phyloP scores from a whole-genome alignment of 2,888 invertebrate genomes.

The Esperia sulphurella region DNA sequence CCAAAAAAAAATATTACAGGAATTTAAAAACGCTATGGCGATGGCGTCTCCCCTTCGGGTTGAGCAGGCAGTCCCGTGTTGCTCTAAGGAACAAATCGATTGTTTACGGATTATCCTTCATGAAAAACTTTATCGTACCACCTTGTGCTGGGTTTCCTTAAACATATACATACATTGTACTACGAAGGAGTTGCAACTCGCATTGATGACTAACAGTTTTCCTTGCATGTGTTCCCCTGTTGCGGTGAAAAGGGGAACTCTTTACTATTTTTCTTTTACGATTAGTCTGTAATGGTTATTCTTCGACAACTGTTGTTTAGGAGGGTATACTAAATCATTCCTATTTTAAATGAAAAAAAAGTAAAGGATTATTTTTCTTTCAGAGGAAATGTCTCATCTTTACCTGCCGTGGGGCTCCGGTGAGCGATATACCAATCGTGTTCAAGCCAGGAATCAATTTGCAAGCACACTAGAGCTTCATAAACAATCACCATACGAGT shows the following conservation, averaged over 20 bases:
- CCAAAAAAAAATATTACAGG: too few species aligned
- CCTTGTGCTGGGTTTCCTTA: slow-evolving; percentile 15
- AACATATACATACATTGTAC: too few species aligned
- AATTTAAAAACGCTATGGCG: too few species aligned
- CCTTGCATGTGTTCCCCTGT: slow-evolving; percentile 56
- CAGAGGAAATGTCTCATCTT: slow-evolving; percentile 90
- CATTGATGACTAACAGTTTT: slow-evolving; percentile 34
- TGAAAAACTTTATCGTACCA: slow-evolving; percentile 14
- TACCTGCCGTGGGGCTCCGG: slow-evolving; percentile 87
- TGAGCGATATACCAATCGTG: slow-evolving; percentile 61
- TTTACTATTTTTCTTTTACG: slow-evolving; percentile 40
- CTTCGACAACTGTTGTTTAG: slow-evolving; percentile 50
- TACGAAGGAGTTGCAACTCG: slow-evolving; percentile 18
- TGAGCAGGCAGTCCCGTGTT: too few species aligned
- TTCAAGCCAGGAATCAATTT: slow-evolving; percentile 68
- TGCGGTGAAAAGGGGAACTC: slow-evolving; percentile 51
- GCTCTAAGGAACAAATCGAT: neutral
- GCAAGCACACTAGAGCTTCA: slow-evolving; percentile 68
- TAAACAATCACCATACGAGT: slow-evolving; percentile 64
- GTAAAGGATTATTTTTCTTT: slow-evolving; percentile 5
- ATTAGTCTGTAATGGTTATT: slow-evolving; percentile 43
- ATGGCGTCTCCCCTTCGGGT: too few species aligned
- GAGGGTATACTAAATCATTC: slow-evolving; percentile 31
- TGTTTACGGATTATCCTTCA: neutral
- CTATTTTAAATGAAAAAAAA: too few species aligned